Base-by-base conservation (phyloP, 1,140 invertebrate genomes). In the Tetragnatha versicolor region DNA sequence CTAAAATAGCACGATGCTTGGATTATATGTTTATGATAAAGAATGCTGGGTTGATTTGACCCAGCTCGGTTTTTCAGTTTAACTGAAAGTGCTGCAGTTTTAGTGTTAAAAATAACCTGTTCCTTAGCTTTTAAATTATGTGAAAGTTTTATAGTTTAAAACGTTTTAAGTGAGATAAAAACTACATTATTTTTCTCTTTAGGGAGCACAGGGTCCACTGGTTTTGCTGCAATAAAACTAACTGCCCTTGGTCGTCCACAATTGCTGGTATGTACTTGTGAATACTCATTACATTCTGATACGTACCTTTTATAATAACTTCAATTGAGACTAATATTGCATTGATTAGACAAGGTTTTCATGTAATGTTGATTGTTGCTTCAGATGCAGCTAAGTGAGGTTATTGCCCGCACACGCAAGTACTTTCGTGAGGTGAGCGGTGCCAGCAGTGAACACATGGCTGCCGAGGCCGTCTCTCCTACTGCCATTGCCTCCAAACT, bases 211-310 rank as follows among this genome's bases (percentile, higher is more conserved):
- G 91, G 94, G 83, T 93, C 94, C 58, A 95, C 96, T 33, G 98
- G 98, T 60, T 94, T 99, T 84, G 96, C 96, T 83, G 98, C 97
- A 31, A 92, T 99, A 63, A 99, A 99, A 89, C 86, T 99, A 82
- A 99, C 98, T 45, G 98, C 98, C 20, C 89, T 99, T 31, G 97
- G 97, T 82, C 91, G 97, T 85, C 98, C 98, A 78, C 95, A 98
- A 85, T 88, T 99, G 81, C 88, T 99, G 89, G 95, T 98, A 88
- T 90, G 89, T 89, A 58, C 77, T 4, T 77, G 45, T 29, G 22
- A 12, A 6, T 31, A 29, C 31, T 60, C 20, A 14, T 31, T n/a
- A n/a, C n/a, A n/a, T n/a, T n/a, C n/a, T n/a, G n/a, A n/a, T n/a
- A n/a, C n/a, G n/a, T n/a, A n/a, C n/a, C n/a, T n/a, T n/a, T n/a